Conservation (phyloP, 2,797 vertebrate genomes). For the Lutra lutra region DNA sequence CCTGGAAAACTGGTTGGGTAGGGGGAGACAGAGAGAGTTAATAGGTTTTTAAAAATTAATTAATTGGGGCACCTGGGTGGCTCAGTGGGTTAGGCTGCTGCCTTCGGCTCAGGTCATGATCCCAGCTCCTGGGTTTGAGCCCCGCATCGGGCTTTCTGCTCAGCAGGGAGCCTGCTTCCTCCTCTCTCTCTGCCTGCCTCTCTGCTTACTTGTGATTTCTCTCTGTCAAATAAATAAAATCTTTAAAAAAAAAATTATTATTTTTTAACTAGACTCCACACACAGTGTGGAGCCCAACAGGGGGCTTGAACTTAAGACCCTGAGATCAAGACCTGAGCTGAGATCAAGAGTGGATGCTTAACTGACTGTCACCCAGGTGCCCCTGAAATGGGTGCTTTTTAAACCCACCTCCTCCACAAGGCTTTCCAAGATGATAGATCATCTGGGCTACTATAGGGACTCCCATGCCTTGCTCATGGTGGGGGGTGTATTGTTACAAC, state of each 20-base stretch:
- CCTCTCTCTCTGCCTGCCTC: no score
- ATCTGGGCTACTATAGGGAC: not conserved
- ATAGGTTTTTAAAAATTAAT: not conserved
- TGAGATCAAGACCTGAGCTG: not conserved
- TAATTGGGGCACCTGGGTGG: no score
- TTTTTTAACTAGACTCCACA: not conserved
- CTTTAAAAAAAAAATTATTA: no score
- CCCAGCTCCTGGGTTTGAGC: no score
- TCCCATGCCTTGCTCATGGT: not conserved
- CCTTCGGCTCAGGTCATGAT: no score
- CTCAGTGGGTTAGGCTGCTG: no score
- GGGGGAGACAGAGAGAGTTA: not conserved
- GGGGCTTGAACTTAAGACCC: not conserved
- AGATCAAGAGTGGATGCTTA: not conserved
- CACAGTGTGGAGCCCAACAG: not conserved
- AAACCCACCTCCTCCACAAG: not conserved
- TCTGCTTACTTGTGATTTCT: no score
- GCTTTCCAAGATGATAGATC: not conserved
- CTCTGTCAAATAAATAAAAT: no score
- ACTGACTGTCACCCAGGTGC: not conserved
- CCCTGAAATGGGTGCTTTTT: not conserved
- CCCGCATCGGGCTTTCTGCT: no score
- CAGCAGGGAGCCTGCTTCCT: no score
- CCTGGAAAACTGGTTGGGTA: not conserved
- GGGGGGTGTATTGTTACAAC: not conserved